Percentiles rank a stretch among this genome's conserved stretches.
These are phyloP conservation scores for Ellobius talpinus DNA, from an alignment of 2,113 vertebrate genomes.

Conservation along the genomic window DNA sequence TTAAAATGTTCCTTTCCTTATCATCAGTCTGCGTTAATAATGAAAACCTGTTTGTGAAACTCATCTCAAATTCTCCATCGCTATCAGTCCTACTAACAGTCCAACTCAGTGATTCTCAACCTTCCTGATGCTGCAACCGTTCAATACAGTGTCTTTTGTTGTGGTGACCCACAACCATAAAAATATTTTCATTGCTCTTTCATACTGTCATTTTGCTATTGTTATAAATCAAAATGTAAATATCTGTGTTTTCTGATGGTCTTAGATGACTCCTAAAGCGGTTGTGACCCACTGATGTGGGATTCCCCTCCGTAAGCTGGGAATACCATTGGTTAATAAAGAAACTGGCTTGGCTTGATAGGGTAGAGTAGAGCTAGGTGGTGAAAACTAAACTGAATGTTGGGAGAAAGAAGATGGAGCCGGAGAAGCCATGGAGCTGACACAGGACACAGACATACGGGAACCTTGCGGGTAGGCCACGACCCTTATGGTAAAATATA, in stretches of 20 bases:
- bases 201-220: background rate
- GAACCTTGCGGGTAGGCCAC: no score
- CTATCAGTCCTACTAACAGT: background rate
- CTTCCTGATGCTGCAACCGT: background rate
- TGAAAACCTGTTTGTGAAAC: constrained; percentile 26
- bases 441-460: no score
- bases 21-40: background rate
- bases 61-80: background rate
- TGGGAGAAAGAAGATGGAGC: no score
- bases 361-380: no score
- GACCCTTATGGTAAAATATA: no score
- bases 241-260: background rate
- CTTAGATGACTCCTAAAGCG: background rate
- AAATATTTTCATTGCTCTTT: background rate
- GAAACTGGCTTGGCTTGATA: no score
- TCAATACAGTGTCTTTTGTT: background rate
- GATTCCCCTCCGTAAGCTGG: no score
- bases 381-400: no score
- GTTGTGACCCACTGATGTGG: background rate
- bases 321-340: no score
- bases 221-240: background rate
- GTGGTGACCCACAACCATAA: background rate
- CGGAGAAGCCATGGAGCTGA: no score
- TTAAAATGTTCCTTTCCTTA: background rate
- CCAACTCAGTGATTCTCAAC: background rate